Evolutionary conservation across 1,140 invertebrate genomes (phyloP), one percentile per base, ranked within the genome.

Genomic region (Probaryconus sp.): DNA sequence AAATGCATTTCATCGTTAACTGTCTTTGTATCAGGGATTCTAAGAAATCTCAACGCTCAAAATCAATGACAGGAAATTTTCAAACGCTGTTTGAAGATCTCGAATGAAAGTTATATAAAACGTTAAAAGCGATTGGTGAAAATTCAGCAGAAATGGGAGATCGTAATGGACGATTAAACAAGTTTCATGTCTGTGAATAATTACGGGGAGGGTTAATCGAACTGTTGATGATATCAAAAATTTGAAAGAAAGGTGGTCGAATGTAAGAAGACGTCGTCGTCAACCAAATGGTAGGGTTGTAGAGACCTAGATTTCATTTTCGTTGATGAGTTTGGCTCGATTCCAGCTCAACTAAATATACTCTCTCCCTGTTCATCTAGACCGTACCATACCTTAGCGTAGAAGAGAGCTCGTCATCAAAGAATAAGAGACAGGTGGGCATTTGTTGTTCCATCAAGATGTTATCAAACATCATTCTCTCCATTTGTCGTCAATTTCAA

Each of bases 251-350:
- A 77, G 64, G 58, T 72, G 58, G 58, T 70, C 65, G 73, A 76
- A 63, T 50, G 65, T 37, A 67, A 72, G 70, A 72, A 69, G 43
- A 72, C 63, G 56, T 64, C 50, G 37, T 53, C 64, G 75, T 65
- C 45, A 68, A 64, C 24, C 50, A 63, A 77, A 69, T 38, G 58
- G 74, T 64, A 77, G 74, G 65, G 61, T 77, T 79, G 81, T 58
- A 79, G 79, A 85, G 84, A 85, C 86, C 85, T 83, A 87, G 86
- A 88, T 88, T 88, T 88, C 83, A 87, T 86, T 87, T 88, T 85
- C 80, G 85, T 86, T 87, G 85, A 87, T 85, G 85, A 88, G 85
- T 83, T 87, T 88, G 86, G 85, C 86, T 50, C 73, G 67, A 77
- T 70, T 85, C 84, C 84, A 87, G 79, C 67, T 60, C 78, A 79